A percentile compares a stretch with the other conserved stretches of the same genome.
Conservation (phyloP, 2,797 vertebrate genomes). For the Acanthis flammea region DNA sequence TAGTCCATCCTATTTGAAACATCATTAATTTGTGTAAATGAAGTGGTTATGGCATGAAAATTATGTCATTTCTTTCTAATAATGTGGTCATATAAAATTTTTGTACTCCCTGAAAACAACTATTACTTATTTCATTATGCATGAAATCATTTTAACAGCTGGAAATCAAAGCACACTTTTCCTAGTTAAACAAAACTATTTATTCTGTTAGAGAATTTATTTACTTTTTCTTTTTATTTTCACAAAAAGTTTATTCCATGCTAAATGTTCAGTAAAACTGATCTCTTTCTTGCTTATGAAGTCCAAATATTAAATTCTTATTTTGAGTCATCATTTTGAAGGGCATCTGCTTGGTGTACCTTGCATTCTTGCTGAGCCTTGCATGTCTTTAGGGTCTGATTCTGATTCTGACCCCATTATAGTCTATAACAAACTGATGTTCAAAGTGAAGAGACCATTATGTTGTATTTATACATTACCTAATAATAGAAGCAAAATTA, state of each 20-base stretch:
- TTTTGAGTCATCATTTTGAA: background rate
- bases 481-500: background rate
- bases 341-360: background rate
- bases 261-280: background rate
- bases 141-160: background rate
- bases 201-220: background rate
- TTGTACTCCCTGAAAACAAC: background rate
- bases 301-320: background rate
- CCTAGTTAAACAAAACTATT: background rate
- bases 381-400: background rate
- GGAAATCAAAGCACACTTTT: background rate
- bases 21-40: background rate
- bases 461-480: background rate
- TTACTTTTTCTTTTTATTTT: background rate
- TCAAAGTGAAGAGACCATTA: background rate
- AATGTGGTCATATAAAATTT: background rate
- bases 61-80: background rate
- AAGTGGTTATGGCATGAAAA: background rate
- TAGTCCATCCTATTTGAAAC: constrained; percentile 8
- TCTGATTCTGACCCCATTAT: background rate
- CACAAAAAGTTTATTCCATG: background rate
- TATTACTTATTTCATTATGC: background rate
- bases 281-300: background rate
- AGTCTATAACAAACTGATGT: background rate
- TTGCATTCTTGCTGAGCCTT: background rate